Conservation (phyloP, 2,113 vertebrate genomes). For the Opisthocomus hoazin region DNA sequence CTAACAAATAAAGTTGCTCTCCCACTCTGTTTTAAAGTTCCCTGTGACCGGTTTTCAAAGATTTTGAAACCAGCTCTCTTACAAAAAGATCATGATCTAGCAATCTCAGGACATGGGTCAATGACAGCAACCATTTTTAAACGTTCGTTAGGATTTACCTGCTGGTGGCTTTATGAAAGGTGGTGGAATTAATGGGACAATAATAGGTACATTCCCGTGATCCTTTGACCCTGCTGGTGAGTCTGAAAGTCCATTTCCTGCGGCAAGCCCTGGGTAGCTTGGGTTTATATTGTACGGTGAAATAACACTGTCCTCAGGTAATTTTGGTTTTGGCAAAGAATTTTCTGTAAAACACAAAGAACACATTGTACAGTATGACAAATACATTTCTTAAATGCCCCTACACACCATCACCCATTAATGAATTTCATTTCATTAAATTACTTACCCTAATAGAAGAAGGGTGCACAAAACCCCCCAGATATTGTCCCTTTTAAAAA, state of each 20-base stretch:
- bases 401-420: not conserved
- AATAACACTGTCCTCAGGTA: conserved; percentile 85
- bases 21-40: not conserved
- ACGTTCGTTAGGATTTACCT: conserved; percentile 77
- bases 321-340: conserved; percentile 95
- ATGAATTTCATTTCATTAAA: too few species aligned
- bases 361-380: conserved; percentile 42
- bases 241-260: conserved; percentile 91
- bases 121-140: not conserved
- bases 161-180: conserved; percentile 96
- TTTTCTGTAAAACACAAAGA: conserved; percentile 85
- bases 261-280: conserved; percentile 84
- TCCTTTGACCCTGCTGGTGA: conserved; percentile 88
- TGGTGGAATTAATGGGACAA: conserved; percentile 94
- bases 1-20: not conserved
- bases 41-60: not conserved
- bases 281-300: conserved; percentile 89
- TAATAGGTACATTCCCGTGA: conserved; percentile 92
- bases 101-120: not conserved
- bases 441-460: not conserved
- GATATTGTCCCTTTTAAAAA: not conserved
- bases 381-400: conserved; percentile 15
- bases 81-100: not conserved
- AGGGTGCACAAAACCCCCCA: not conserved
- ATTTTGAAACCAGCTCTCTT: not conserved